Percentiles rank a stretch among this genome's conserved stretches.
Evolutionary conservation across 30 jellyfish, hydroid and myxozoan species (phyloP).

Genomic region (Hydractinia echinata): DNA sequence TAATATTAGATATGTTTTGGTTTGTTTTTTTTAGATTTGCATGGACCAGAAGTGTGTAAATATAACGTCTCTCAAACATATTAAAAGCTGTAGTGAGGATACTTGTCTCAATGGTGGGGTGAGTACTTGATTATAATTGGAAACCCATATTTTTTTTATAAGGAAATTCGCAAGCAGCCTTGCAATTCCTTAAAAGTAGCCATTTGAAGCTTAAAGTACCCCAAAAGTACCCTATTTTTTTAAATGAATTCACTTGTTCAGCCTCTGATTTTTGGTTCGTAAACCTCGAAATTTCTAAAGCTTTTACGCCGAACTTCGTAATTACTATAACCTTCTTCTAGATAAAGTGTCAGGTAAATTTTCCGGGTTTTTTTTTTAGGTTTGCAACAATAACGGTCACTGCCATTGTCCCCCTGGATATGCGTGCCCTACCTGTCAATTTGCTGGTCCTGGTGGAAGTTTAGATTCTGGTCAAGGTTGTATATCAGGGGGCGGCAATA

Average conservation of each 20-base stretch:
- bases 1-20: not conserved
- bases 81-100: slow-evolving; percentile 42
- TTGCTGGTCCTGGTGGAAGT: slow-evolving; percentile 90
- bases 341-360: no score
- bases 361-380: slow-evolving; percentile 17
- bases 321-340: no score
- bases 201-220: no score
- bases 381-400: slow-evolving; percentile 76
- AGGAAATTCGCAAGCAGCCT: no score
- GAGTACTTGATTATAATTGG: not conserved
- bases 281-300: no score
- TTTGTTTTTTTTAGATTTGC: slow-evolving; percentile 52
- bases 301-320: no score
- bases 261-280: no score
- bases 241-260: no score
- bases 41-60: slow-evolving; percentile 55
- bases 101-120: slow-evolving; percentile 87
- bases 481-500: not conserved
- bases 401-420: slow-evolving; percentile 88
- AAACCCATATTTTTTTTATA: no score
- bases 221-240: no score
- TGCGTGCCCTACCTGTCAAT: slow-evolving; percentile 87
- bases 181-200: no score
- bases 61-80: slow-evolving; percentile 45
- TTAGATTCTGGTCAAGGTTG: slow-evolving; percentile 69